Conservation (phyloP, 2,797 vertebrate species). For the Pseudocheirus occidentalis region DNA sequence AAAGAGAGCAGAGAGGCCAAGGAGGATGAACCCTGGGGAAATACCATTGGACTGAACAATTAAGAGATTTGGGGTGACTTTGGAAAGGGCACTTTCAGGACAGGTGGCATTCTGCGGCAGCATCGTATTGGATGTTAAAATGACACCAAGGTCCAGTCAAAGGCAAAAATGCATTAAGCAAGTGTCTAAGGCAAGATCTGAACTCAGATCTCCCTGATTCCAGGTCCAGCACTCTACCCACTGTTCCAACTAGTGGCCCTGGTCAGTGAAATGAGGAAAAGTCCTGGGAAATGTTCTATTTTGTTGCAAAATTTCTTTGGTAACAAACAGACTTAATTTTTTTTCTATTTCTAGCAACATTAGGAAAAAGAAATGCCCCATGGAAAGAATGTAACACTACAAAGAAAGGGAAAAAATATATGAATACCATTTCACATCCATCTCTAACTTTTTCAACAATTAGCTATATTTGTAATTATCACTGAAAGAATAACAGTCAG, state of each 20-base stretch:
- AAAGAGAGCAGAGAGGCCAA: background rate
- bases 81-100: background rate
- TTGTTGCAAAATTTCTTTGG: constrained; percentile 38
- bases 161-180: background rate
- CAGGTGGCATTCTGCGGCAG: constrained; percentile 35
- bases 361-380: constrained; percentile 26
- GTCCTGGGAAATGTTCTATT: constrained; percentile 65
- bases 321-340: constrained; percentile 42
- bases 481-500: background rate
- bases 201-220: background rate
- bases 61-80: background rate
- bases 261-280: background rate
- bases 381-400: constrained; percentile 12
- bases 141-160: constrained; percentile 29
- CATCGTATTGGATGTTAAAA: constrained; percentile 6
- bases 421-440: constrained; percentile 35
- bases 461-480: constrained; percentile 28
- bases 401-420: constrained; percentile 26
- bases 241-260: background rate
- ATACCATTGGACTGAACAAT: background rate
- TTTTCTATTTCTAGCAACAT: constrained; percentile 43
- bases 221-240: background rate
- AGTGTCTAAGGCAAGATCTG: background rate
- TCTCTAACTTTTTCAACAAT: constrained; percentile 25
- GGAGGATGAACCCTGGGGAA: background rate